Percentiles rank a stretch among this genome's conserved stretches.
phyloP scores from a whole-genome alignment of 1,140 invertebrate genomes.

The Drosophila sulfurigaster region DNA sequence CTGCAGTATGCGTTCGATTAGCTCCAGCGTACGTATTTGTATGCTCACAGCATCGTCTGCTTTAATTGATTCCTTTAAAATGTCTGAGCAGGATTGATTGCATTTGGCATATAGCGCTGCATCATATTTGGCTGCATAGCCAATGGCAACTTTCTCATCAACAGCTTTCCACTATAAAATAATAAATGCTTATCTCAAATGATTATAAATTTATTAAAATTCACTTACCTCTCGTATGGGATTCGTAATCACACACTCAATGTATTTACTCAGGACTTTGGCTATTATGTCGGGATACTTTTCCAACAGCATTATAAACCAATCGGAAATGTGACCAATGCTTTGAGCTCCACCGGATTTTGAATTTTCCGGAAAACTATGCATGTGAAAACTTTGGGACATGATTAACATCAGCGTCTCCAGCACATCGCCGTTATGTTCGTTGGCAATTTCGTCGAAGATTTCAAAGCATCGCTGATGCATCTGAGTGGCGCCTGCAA shows the following conservation, averaged over 20 bases:
- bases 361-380: constrained; percentile 62
- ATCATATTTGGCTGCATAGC: constrained; percentile 83
- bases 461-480: constrained; percentile 77
- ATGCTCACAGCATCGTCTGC: constrained; percentile 74
- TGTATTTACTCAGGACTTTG: constrained; percentile 65
- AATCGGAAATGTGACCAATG: constrained; percentile 79
- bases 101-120: constrained; percentile 76
- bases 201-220: neutral
- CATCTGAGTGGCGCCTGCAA: constrained; percentile 64
- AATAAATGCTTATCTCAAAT: neutral
- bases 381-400: constrained; percentile 70
- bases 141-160: constrained; percentile 72
- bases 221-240: constrained; percentile 63
- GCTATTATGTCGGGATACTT: constrained; percentile 71
- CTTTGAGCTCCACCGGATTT: constrained; percentile 41
- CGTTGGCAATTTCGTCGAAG: constrained; percentile 72
- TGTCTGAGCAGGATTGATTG: constrained; percentile 73
- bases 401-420: constrained; percentile 71
- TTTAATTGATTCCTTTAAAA: constrained; percentile 57
- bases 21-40: constrained; percentile 68
- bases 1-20: constrained; percentile 71
- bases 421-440: constrained; percentile 79
- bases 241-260: constrained; percentile 76
- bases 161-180: constrained; percentile 64
- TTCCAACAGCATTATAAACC: constrained; percentile 70